A percentile compares a stretch with the other conserved stretches of the same genome.
Conservation (phyloP, 2,797 vertebrate genomes). For the Tolypeutes matacus region DNA sequence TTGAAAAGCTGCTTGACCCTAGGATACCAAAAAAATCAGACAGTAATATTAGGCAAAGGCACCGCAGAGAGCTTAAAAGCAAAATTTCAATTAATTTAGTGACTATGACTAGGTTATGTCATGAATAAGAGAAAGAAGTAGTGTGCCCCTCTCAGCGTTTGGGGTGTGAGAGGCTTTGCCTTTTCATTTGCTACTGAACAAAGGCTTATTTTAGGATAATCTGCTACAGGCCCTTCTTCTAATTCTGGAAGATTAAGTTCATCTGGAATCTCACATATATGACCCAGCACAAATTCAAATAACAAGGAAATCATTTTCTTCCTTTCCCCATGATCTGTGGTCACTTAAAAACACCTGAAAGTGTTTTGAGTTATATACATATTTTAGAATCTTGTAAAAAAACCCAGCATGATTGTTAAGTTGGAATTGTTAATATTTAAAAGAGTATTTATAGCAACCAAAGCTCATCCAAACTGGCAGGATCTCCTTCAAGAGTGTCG, state of each 20-base stretch:
- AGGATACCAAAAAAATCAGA: constrained; percentile 88
- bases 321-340: neutral
- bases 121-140: constrained; percentile 87
- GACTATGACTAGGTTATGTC: constrained; percentile 89
- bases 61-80: constrained; percentile 85
- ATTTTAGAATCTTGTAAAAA: neutral
- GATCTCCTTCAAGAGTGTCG: neutral
- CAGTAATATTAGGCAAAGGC: constrained; percentile 88
- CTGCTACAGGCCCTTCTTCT: constrained; percentile 85
- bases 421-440: constrained; percentile 19
- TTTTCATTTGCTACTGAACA: constrained; percentile 88
- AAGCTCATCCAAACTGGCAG: neutral
- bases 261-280: constrained; percentile 81
- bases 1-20: constrained; percentile 86
- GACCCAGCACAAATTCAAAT: neutral
- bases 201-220: constrained; percentile 89
- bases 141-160: constrained; percentile 87
- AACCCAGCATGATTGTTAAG: neutral
- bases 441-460: constrained; percentile 65
- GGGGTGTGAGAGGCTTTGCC: constrained; percentile 35
- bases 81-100: constrained; percentile 87
- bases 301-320: neutral
- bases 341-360: neutral
- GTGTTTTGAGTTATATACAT: neutral
- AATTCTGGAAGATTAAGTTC: constrained; percentile 88